Evolutionary conservation across 1,140 invertebrate species (phyloP), one percentile per base, ranked within the genome.

Genomic region (Drosophila ambigua): DNA sequence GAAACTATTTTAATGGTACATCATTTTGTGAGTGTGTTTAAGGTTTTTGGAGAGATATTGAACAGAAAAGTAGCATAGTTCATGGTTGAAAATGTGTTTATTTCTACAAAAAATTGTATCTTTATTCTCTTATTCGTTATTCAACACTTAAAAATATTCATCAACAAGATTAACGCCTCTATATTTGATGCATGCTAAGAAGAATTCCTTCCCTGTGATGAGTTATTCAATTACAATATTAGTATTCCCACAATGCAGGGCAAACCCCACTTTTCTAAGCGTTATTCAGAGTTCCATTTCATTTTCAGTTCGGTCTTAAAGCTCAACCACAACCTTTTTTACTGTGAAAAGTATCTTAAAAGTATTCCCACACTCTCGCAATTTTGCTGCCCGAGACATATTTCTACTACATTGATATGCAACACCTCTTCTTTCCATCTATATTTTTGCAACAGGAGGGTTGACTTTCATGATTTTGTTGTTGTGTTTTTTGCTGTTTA

Each of bases 381-480:
- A 28, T 46, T 67, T 31, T 4, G 20, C 31, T 15, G 15, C 6
- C 11, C 15, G 8, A 49, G 52, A 43, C 50, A 53, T n/a, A 64
- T 68, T 41, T 20, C 44, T 16, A 49, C 44, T 41, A 49, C 44
- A 69, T 69, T 69, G 35, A 69, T 69, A 69, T 69, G 51, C 62
- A 71, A 20, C 49, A 60, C 48, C 39, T 63, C 41, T 54, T 44
- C 52, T 43, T 43, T 16, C 15, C 62, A 46, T 54, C 49, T 43
- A 57, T 50, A 41, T 60, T 44, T 44, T 60, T 46, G 49, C 20
- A 16, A 58, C 44, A 43, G 26, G 49, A 43, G 35, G 49, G 48
- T 69, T 69, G 35, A 43, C 55, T 53, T 66, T 73, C 43, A 60
- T 71, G 71, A 69, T 67, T 35, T 71, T 66, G 77, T 13, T 35